Percentiles rank a stretch among this genome's conserved stretches.
phyloP scores from a whole-genome alignment of 2,888 invertebrate species.

The Orthosia incerta region DNA sequence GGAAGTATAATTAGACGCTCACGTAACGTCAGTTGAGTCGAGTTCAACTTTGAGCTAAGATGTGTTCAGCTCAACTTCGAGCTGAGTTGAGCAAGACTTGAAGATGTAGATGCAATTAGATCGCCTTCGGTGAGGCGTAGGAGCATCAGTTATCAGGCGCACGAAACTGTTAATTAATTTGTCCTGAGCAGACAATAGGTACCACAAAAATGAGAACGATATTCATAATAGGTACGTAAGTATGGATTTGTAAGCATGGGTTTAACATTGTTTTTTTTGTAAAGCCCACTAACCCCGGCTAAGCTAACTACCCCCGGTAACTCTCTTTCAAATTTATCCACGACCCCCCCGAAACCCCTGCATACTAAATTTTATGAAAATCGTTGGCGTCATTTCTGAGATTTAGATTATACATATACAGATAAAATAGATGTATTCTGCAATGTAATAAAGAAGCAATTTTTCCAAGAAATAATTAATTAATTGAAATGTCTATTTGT shows the following conservation, averaged over 20 bases:
- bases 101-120: conserved; percentile 14
- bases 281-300: no score
- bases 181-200: no score
- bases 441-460: background rate
- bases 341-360: no score
- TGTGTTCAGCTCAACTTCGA: conserved; percentile 4
- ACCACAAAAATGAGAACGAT: no score
- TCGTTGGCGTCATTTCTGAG: no score
- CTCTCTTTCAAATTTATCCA: no score
- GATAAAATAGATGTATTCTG: background rate
- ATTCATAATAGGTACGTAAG: no score
- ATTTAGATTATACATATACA: no score
- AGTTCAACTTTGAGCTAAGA: conserved; percentile 11
- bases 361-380: no score
- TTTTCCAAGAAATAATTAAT: background rate
- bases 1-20: conserved; percentile 20
- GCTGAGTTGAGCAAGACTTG: conserved; percentile 11
- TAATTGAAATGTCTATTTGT: background rate
- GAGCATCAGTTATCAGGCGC: background rate
- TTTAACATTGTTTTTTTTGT: no score
- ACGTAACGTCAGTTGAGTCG: background rate
- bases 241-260: no score
- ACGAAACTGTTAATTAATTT: background rate
- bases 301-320: no score
- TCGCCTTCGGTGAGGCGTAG: background rate